Base-by-base conservation (phyloP, 2,888 invertebrate genomes). In the Dryadula phaetusa region DNA sequence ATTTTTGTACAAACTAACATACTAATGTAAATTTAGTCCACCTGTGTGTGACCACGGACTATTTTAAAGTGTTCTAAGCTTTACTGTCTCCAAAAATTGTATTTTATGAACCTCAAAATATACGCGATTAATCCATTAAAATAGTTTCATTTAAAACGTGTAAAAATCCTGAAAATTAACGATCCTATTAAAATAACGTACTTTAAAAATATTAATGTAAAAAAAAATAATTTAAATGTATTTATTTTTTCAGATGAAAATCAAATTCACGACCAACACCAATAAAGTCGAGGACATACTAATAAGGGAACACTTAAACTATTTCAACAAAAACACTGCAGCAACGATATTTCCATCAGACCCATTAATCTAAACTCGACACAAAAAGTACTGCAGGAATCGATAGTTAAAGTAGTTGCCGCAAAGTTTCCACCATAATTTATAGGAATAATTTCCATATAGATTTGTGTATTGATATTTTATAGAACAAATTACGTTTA, bases 371-470 rank as follows among this genome's bases (percentile, higher is more conserved):
- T 60, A 44, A 32, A 46, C 20, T 28, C 60, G 32, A 46, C 32
- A 60, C 44, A 60, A 46, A 60, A 60, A 60, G 32, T 46, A 60
- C 20, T 60, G 60, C 60, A 60, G 20, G 2, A 8, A 56, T 40
- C 60, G 46, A 60, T 60, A 60, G 32, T 60, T 46, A 32, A 32
- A 32, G 14, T 28, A 14, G 44, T 44, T 25, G 7, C 28, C 12
- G 44, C 44, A 32, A 60, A 60, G 32, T 60, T 60, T 42, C 12
- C 28, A 8, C 46, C 20, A 32, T 60, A 46, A 60, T 46, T 32
- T 60, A 60, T 60, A 32, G 32, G 7, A 32, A n/a, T n/a, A 44
- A 28, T 46, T 60, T 60, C 6, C 16, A 32, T 14, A 60, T n/a
- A 28, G 32, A 32, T 18, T 44, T 14, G 7, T 18, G 14, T 44